Conservation (phyloP, 2,797 vertebrate species). For the Falco novaeseelandiae region DNA sequence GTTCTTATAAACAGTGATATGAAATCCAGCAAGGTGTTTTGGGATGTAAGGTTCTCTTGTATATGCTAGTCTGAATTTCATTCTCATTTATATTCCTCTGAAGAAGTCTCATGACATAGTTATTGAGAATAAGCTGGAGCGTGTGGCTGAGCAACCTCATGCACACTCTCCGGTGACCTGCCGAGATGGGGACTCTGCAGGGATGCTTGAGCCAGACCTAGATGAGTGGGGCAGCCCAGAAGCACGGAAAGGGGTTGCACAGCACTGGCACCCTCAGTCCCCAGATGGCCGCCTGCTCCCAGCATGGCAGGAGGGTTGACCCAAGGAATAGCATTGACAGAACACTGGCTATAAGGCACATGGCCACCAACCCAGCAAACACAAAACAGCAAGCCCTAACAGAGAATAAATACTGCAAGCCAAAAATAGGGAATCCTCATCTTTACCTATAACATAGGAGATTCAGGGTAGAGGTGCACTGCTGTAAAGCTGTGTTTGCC, state of each 20-base stretch:
- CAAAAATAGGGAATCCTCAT: neutral
- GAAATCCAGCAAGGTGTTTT: neutral
- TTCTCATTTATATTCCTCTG: neutral
- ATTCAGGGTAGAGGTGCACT: too few species aligned
- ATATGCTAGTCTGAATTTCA: neutral
- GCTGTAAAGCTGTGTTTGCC: neutral
- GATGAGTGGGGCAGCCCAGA: neutral
- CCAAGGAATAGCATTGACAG: neutral
- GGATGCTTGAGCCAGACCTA: rapidly evolving
- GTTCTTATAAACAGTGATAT: neutral
- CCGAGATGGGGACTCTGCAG: neutral
- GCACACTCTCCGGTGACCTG: neutral
- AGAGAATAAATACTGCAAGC: neutral
- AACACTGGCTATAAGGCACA: rapidly evolving
- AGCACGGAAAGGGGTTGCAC: neutral
- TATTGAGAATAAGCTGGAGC: neutral
- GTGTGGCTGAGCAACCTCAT: neutral
- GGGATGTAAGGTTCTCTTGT: neutral
- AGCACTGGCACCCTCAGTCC: too few species aligned
- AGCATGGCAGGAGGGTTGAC: too few species aligned
- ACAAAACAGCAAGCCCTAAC: too few species aligned
- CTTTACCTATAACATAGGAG: neutral
- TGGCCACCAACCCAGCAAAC: neutral
- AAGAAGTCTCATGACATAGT: neutral
- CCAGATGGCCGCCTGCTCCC: rapidly evolving